Base-by-base conservation (phyloP, 1,140 invertebrate species). In the Meloidogyne chitwoodi region DNA sequence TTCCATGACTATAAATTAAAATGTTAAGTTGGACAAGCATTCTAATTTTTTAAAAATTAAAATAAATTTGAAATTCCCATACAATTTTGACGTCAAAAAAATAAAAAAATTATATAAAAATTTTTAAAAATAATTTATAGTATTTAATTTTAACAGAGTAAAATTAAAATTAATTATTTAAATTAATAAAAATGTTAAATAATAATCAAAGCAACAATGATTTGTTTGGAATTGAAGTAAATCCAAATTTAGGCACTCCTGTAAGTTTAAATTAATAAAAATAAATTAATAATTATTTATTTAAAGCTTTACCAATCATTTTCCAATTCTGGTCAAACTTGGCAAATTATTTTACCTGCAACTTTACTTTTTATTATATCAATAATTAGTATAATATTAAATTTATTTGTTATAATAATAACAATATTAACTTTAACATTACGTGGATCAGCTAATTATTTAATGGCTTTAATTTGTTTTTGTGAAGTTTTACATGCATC, bases 401-500 rank as follows among this genome's bases (percentile, higher is more conserved):
- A 73, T 31, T 41, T 16, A n/a, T 24, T 29, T 11, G 70, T 73
- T 12, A 5, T 73, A 34, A 12, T 61, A 22, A 24, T 56, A 44
- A 73, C 70, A 19, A 61, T 63, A 61, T 16, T 22, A 62, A 38
- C 48, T 24, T 31, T 19, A 64, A 19, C 70, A 61, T 64, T 73
- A 14, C 70, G 70, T 12, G 70, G 70, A 22, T 29, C 70, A 11
- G 70, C 70, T 48, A 73, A 73, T 34, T 73, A 63, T 62, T 34
- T 73, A 64, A 73, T 73, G 70, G 70, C 70, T 14, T 56, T 61
- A 34, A 27, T 73, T 56, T 73, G 70, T 63, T 22, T 73, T 27
- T 56, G 22, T 34, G 70, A 73, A n/a, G 14, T 73, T n/a, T 24
- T 73, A 61, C 70, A 73, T 34, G 56, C 61, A 29, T 63, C 69